Conservation (phyloP, 2,888 invertebrate genomes). For the Geophilus truncorum region DNA sequence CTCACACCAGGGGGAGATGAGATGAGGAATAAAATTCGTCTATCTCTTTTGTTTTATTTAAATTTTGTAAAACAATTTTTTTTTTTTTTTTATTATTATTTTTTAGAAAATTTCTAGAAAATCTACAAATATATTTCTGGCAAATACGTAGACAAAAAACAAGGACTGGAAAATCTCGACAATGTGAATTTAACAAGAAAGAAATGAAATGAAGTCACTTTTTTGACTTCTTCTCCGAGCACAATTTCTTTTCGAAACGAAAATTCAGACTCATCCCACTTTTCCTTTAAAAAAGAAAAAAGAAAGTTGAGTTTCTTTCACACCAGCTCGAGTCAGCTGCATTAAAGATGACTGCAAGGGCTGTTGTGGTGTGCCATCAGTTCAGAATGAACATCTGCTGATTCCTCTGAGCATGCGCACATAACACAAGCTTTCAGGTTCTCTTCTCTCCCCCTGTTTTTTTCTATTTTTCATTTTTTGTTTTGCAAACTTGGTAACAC, state of each 20-base stretch:
- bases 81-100: too few relatives aligned
- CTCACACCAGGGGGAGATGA: background rate
- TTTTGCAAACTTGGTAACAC: background rate
- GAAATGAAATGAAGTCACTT: conserved; percentile 19
- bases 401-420: conserved; percentile 12
- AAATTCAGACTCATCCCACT: conserved; percentile 16
- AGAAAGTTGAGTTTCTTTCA: background rate
- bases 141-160: background rate
- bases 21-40: too few relatives aligned
- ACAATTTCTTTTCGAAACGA: background rate
- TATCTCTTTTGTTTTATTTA: too few relatives aligned
- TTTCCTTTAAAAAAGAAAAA: background rate
- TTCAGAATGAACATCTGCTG: conserved; percentile 25
- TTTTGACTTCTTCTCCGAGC: background rate
- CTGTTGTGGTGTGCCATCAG: conserved; percentile 25
- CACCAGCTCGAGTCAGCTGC: conserved; percentile 22
- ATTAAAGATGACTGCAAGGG: conserved; percentile 22
- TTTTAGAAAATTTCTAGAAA: too few relatives aligned
- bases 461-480: background rate
- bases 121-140: background rate
- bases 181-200: conserved; percentile 18
- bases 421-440: background rate
- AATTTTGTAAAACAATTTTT: too few relatives aligned
- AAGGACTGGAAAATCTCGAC: background rate
- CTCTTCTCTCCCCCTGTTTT: background rate